phyloP scores from a whole-genome alignment of 2,797 vertebrate genomes.

The Pseudochaenichthys georgianus region DNA sequence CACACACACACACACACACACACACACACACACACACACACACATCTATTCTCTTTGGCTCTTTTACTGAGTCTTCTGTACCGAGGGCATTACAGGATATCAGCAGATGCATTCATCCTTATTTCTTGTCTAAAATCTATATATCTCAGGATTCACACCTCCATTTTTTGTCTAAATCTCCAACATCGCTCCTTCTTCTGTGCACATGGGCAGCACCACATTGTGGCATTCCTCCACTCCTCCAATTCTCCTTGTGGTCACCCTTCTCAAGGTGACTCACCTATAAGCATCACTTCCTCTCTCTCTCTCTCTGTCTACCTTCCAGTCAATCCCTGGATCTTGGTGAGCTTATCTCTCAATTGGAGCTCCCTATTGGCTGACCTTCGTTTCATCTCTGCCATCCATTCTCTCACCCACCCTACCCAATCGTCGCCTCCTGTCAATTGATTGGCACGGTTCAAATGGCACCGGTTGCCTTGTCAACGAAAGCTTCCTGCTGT shows the following conservation, averaged over 20 bases:
- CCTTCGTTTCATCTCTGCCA: constrained; percentile 40
- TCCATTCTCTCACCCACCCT: constrained; percentile 19
- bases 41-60: constrained; percentile 21
- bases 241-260: constrained; percentile 48
- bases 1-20: too few species aligned
- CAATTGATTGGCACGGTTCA: constrained; percentile 54
- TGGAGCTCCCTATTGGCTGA: constrained; percentile 32
- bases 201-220: constrained; percentile 20
- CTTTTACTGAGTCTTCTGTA: constrained; percentile 27
- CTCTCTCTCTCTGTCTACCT: not conserved
- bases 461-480: constrained; percentile 49
- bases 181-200: constrained; percentile 6
- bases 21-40: not conserved
- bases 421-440: constrained; percentile 18
- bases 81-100: constrained; percentile 61
- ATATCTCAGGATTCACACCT: constrained; percentile 12
- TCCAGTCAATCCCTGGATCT: not conserved
- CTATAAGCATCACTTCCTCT: constrained; percentile 18
- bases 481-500: constrained; percentile 31
- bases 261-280: constrained; percentile 76
- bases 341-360: not conserved
- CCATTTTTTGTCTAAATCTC: not conserved
- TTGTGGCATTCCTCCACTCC: constrained; percentile 32
- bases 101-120: constrained; percentile 19
- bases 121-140: constrained; percentile 8